Percentiles rank a stretch among this genome's conserved stretches.
phyloP scores from a whole-genome alignment of 2,888 invertebrate genomes.

The Trypoxylon attenuatum region DNA sequence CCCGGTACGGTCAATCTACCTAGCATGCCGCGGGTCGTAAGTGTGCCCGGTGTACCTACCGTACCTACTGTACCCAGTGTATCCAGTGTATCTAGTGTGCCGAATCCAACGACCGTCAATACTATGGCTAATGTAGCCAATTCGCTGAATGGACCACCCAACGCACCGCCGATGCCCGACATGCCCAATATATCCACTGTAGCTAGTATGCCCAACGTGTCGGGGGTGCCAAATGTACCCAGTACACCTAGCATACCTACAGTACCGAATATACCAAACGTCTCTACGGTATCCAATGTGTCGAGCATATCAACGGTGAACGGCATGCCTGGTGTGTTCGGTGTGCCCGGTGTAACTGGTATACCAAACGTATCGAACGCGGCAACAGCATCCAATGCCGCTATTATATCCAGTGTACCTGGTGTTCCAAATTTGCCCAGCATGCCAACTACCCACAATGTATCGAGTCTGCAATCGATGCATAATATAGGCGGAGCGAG shows the following conservation, averaged over 20 bases:
- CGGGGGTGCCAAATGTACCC: constrained; percentile 70
- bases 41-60: constrained; percentile 66
- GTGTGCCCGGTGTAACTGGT: constrained; percentile 51
- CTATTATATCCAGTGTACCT: constrained; percentile 65
- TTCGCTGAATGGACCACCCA: constrained; percentile 61
- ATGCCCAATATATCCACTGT: constrained; percentile 36
- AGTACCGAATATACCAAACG: constrained; percentile 46
- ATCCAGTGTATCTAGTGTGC: constrained; percentile 37
- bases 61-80: constrained; percentile 68
- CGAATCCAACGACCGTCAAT: constrained; percentile 32
- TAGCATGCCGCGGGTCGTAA: constrained; percentile 33
- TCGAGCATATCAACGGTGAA: constrained; percentile 78
- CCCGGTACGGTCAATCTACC: constrained; percentile 20
- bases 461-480: not conserved
- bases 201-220: constrained; percentile 71
- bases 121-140: constrained; percentile 76
- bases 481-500: not conserved
- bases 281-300: constrained; percentile 75
- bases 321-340: constrained; percentile 43
- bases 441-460: too few relatives aligned
- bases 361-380: constrained; percentile 58
- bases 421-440: too few relatives aligned
- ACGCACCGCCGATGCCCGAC: constrained; percentile 39
- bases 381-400: constrained; percentile 52
- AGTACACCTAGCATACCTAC: constrained; percentile 18